Percentiles rank a stretch among this genome's conserved stretches.
Evolutionary conservation across 2,888 invertebrate species (phyloP).

Genomic region (Drosophila neutralis): DNA sequence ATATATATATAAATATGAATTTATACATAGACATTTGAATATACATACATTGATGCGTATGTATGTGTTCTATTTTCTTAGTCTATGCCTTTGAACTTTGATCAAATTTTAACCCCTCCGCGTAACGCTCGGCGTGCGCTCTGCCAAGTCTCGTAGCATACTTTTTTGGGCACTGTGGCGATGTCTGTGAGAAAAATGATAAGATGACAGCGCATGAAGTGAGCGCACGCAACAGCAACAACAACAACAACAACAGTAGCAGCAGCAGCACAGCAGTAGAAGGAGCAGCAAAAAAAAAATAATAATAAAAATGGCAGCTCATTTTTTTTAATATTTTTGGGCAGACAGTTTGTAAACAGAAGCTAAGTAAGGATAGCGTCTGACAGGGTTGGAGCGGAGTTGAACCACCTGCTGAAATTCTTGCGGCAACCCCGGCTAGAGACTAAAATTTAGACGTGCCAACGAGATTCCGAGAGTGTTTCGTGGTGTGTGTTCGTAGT

Average conservation of each 20-base stretch:
- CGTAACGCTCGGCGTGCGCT: constrained; percentile 24
- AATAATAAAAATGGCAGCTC: constrained; percentile 64
- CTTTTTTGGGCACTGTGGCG: constrained; percentile 25
- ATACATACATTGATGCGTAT: neutral
- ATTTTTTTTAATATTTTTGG: constrained; percentile 75
- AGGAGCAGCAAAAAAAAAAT: constrained; percentile 44
- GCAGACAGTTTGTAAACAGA: constrained; percentile 74
- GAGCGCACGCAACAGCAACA: constrained; percentile 36
- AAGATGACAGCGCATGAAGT: constrained; percentile 75
- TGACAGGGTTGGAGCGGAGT: constrained; percentile 24
- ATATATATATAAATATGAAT: constrained; percentile 1
- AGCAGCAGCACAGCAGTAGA: neutral
- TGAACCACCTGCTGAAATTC: constrained; percentile 61
- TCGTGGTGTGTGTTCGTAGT: neutral
- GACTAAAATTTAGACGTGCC: constrained; percentile 54
- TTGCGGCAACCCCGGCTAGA: constrained; percentile 39
- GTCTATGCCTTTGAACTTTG: constrained; percentile 75
- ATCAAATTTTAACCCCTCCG: constrained; percentile 73
- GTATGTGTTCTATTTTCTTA: constrained; percentile 33
- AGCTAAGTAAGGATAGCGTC: constrained; percentile 42
- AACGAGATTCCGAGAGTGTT: constrained; percentile 4
- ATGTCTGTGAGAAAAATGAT: constrained; percentile 76
- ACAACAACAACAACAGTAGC: neutral
- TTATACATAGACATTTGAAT: constrained; percentile 10
- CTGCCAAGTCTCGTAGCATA: constrained; percentile 42